These are phyloP conservation scores for Proisotoma minuta DNA, from an alignment of 2,888 invertebrate species.

Conservation along the genomic window DNA sequence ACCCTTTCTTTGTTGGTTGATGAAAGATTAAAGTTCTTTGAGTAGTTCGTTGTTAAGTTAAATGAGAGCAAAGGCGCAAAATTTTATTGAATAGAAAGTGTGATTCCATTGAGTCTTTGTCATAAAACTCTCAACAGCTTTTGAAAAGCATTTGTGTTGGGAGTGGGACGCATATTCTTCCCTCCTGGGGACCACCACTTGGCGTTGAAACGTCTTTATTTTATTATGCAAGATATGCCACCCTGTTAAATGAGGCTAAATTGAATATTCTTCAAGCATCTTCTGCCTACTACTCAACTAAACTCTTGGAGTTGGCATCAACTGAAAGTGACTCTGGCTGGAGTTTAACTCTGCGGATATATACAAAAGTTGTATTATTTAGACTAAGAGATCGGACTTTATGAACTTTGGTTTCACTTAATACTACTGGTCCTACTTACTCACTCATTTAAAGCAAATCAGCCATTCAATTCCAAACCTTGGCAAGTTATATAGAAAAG, in stretches of 20 bases:
- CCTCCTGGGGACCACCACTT: not conserved
- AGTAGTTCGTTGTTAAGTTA: not conserved
- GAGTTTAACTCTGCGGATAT: too few relatives aligned
- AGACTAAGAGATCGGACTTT: too few relatives aligned
- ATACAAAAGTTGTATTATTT: too few relatives aligned
- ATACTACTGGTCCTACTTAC: too few relatives aligned
- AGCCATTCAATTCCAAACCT: too few relatives aligned
- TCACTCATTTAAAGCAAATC: too few relatives aligned
- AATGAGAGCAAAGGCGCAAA: conserved; percentile 4
- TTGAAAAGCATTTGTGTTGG: conserved; percentile 3
- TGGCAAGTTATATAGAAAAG: too few relatives aligned
- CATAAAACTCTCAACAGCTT: conserved; percentile 14
- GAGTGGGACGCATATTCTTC: not conserved
- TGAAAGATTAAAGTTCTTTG: not conserved
- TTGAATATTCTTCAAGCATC: conserved; percentile 34
- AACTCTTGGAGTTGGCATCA: not conserved
- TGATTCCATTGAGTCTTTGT: conserved; percentile 13
- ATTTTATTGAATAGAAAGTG: conserved; percentile 16
- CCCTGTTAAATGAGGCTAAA: conserved; percentile 39
- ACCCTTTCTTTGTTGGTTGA: not conserved
- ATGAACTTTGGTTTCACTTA: too few relatives aligned
- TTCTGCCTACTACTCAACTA: not conserved
- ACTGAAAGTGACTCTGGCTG: too few relatives aligned
- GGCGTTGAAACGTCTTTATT: conserved; percentile 20
- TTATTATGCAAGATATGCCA: conserved; percentile 35